Conservation (phyloP, 2,797 vertebrate genomes). For the Pachyuromys duprasi region DNA sequence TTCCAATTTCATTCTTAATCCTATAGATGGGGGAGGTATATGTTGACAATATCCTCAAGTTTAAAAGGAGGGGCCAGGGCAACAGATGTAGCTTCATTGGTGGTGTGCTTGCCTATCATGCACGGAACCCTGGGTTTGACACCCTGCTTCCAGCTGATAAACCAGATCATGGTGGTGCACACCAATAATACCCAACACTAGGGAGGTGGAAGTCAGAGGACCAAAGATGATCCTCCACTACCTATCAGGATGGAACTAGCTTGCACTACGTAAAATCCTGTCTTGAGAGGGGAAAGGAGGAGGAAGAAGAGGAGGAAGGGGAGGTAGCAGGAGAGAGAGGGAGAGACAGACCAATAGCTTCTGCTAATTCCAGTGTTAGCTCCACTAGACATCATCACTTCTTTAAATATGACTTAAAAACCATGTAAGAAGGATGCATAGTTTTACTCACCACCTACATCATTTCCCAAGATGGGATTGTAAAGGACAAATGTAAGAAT, state of each 20-base stretch:
- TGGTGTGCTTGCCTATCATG: too few species aligned
- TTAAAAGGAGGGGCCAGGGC: neutral
- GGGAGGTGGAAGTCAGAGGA: neutral
- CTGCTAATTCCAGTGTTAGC: neutral
- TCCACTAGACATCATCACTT: neutral
- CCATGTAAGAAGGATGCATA: neutral
- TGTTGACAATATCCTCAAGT: neutral
- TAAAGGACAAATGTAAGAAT: constrained; percentile 17
- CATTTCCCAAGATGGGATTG: neutral
- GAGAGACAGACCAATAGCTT: neutral
- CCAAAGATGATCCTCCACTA: neutral
- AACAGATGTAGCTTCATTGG: too few species aligned
- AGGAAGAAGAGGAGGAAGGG: too few species aligned
- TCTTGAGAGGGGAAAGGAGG: neutral
- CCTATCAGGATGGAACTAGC: neutral
- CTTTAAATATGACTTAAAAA: neutral
- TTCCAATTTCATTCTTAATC: neutral
- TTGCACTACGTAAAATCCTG: neutral
- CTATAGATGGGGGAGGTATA: neutral
- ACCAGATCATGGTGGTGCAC: too few species aligned
- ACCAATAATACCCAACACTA: too few species aligned
- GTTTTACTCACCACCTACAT: neutral
- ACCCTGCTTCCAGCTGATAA: neutral
- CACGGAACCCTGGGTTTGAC: neutral
- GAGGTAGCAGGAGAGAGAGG: too few species aligned